Conservation (phyloP, 1,140 invertebrate species). For the Thaumetopoea pityocampa region DNA sequence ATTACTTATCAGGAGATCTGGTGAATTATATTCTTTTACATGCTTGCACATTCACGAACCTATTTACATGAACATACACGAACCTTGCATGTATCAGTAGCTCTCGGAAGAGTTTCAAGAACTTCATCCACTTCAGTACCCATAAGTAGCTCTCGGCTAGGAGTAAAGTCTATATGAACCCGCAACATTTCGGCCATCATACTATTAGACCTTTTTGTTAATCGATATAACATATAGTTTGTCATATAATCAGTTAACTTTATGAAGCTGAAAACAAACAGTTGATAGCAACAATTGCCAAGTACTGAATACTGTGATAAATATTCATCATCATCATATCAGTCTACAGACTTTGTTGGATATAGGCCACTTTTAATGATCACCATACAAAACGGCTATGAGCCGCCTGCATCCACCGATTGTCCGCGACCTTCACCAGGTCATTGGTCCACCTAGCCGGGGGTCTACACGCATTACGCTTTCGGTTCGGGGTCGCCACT, state of each 20-base stretch:
- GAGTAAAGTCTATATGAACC: conserved; percentile 65
- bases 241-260: conserved; percentile 85
- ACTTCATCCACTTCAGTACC: conserved; percentile 46
- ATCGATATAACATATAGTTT: conserved; percentile 80
- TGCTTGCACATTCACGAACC: background rate
- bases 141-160: conserved; percentile 27
- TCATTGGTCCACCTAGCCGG: too few species aligned
- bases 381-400: too few species aligned
- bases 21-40: too few species aligned
- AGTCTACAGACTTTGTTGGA: too few species aligned
- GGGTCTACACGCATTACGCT: too few species aligned
- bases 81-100: conserved; percentile 57
- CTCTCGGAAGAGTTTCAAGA: conserved; percentile 75
- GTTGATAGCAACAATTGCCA: background rate
- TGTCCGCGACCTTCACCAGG: too few species aligned
- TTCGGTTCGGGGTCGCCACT: too few species aligned
- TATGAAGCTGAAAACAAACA: conserved; percentile 82
- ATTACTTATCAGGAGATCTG: too few species aligned
- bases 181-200: conserved; percentile 78
- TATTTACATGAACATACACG: background rate
- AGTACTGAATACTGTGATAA: background rate
- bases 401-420: too few species aligned
- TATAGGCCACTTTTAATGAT: too few species aligned
- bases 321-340: too few species aligned
- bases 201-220: conserved; percentile 81